Evolutionary conservation across 2,888 invertebrate species (phyloP).

Genomic region (Callosobruchus maculatus): DNA sequence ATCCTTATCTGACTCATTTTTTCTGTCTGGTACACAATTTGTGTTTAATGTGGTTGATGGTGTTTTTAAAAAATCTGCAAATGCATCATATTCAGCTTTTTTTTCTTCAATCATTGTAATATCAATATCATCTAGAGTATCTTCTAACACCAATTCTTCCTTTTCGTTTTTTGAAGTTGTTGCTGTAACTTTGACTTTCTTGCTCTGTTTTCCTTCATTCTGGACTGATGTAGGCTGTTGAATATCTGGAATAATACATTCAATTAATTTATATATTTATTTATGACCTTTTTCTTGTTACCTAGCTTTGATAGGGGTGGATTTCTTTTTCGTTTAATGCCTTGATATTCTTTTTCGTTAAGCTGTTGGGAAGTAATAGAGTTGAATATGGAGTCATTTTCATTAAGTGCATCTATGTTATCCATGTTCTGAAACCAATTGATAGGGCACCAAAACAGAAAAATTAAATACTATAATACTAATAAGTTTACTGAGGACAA

Average conservation of each 20-base stretch:
- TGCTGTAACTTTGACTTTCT: background rate
- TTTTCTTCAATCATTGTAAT: slow-evolving; percentile 6
- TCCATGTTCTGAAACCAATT: background rate
- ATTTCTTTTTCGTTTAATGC: background rate
- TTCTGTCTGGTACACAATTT: slow-evolving; percentile 3
- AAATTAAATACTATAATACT: too few species aligned
- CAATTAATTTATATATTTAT: background rate
- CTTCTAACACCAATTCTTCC: background rate
- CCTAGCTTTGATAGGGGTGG: background rate
- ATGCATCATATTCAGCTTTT: slow-evolving; percentile 26
- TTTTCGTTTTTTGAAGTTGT: background rate
- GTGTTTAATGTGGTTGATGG: slow-evolving; percentile 3
- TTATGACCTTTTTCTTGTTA: background rate
- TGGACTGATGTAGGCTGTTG: background rate
- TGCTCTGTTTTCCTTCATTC: background rate
- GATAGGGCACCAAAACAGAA: too few species aligned
- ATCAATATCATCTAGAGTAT: slow-evolving; percentile 12
- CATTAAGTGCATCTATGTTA: background rate
- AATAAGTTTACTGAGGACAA: too few species aligned
- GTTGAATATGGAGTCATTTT: background rate
- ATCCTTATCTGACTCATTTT: background rate
- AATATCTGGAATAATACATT: background rate
- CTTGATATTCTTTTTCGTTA: background rate
- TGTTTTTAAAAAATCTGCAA: slow-evolving; percentile 24
- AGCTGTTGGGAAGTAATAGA: background rate